Evolutionary conservation across 2,113 vertebrate genomes (phyloP), one percentile per base, ranked within the genome.

Genomic region (Neoarius graeffei): DNA sequence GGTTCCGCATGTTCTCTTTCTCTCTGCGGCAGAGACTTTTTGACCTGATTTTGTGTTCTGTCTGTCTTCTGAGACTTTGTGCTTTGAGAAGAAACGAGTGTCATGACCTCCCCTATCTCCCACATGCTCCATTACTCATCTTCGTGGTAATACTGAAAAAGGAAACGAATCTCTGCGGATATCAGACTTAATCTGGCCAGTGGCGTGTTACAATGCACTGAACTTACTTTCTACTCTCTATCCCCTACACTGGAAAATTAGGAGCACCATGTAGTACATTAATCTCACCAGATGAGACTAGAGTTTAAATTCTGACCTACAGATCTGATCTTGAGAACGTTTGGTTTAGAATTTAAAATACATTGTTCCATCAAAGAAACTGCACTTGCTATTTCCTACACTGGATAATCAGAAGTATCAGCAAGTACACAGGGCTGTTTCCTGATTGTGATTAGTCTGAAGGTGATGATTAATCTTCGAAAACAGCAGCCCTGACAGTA

Each of bases 201-300:
- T 54, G 67, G 67, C 27, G 50, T 54, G 67, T 57, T 73, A 57
- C 83, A 57, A 56, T 74, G 67, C 66, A 14, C 52, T 56, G 89
- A 91, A 94, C 74, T 74, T 52, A 71, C 83, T 85, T 73, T 67
- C 67, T 56, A 59, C 66, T 59, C 83, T 30, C 54, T 15, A 54
- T 35, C n/a, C 30, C 83, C 67, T 52, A 27, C 15, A 91, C 93
- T 93, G 93, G 93, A 90, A 95, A 93, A 95, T 94, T 94, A 94
- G 91, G 50, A 56, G 52, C 66, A 35, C 50, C 14, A 6, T 10
- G 66, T 35, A n/a, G 64, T 71, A 52, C 66, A 84, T 84, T 84
- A 71, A 69, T 84, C 48, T 56, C 48, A 19, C 25, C 83, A 84
- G 83, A 69, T 84, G 64, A 84, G 62, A 84, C 80, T 59, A 56